Evolutionary conservation across 2,888 invertebrate genomes (phyloP).

Genomic region (Schizaphis graminum): DNA sequence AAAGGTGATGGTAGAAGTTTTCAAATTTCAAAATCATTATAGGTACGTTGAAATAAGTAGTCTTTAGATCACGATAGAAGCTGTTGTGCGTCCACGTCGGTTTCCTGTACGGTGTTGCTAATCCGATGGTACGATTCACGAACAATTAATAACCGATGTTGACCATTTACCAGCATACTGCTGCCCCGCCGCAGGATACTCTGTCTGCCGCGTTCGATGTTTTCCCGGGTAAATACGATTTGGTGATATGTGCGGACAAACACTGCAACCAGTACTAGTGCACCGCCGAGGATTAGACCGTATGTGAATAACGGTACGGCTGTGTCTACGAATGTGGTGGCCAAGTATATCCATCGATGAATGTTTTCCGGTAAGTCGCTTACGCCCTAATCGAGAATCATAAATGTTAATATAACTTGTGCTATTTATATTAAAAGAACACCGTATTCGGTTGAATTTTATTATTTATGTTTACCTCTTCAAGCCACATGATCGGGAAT

Average conservation of each 20-base stretch:
- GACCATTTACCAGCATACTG: constrained; percentile 75
- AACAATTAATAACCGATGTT: constrained; percentile 75
- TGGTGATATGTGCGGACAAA: constrained; percentile 83
- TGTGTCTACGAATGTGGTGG: constrained; percentile 83
- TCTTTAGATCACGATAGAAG: constrained; percentile 38
- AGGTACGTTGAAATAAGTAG: neutral
- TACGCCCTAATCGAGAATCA: constrained; percentile 75
- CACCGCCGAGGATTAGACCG: constrained; percentile 80
- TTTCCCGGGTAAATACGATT: constrained; percentile 80
- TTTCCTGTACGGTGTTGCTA: constrained; percentile 68
- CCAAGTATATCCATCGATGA: constrained; percentile 84
- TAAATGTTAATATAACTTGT: no score
- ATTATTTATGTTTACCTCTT: constrained; percentile 77
- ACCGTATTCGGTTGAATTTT: neutral
- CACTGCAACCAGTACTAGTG: constrained; percentile 77
- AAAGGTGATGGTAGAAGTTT: neutral
- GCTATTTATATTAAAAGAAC: neutral
- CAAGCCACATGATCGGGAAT: constrained; percentile 91
- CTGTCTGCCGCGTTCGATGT: constrained; percentile 80
- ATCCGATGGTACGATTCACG: constrained; percentile 76
- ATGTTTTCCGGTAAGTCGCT: constrained; percentile 85
- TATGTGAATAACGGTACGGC: constrained; percentile 81
- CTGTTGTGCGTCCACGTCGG: constrained; percentile 67
- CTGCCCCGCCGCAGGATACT: constrained; percentile 78
- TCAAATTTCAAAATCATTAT: neutral